Evolutionary conservation across 2,797 vertebrate species (phyloP).

Genomic region (Cyclura pinguis): DNA sequence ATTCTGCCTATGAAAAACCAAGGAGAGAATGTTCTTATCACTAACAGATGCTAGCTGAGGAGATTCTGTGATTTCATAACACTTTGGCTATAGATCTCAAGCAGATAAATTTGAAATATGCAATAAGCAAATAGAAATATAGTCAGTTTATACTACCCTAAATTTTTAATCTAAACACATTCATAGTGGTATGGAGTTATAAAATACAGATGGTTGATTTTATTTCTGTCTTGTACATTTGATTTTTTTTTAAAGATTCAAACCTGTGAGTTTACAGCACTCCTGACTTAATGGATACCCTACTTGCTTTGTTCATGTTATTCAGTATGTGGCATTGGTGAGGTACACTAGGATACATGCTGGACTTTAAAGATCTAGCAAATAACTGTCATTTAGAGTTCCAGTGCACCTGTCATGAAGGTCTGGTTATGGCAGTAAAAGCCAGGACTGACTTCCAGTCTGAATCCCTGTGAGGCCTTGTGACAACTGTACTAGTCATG

Average conservation of each 20-base stretch:
- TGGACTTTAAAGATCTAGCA: background rate
- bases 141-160: background rate
- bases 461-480: background rate
- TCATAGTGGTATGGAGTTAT: background rate
- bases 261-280: background rate
- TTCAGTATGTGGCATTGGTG: background rate
- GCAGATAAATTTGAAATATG: background rate
- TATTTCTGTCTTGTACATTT: background rate
- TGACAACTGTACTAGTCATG: background rate
- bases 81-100: background rate
- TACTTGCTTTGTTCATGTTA: background rate
- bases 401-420: constrained; percentile 3
- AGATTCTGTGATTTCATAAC: no score
- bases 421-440: background rate
- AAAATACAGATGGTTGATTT: background rate
- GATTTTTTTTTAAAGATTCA: background rate
- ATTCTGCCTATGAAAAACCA: background rate
- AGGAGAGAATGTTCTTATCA: background rate
- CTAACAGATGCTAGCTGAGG: background rate
- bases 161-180: background rate
- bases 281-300: background rate
- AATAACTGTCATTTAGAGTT: background rate
- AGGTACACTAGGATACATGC: background rate
- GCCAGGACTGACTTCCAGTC: background rate
- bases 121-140: background rate